Conservation (phyloP, 2,797 vertebrate species). For the Paedocypris micromegethes region DNA sequence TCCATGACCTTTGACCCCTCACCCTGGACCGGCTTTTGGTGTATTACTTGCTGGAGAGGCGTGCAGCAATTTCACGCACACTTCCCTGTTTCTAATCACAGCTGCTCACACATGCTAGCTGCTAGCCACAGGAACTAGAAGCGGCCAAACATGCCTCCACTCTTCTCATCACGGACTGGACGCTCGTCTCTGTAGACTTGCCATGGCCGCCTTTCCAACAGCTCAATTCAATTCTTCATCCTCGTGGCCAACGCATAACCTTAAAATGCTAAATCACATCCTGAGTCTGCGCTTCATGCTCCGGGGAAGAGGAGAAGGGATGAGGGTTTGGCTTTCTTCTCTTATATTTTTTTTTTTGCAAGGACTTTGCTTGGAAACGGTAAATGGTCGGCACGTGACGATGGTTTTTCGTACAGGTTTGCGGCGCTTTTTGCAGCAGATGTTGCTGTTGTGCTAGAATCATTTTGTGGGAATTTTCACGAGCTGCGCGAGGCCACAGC, state of each 20-base stretch:
- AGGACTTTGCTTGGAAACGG: no score
- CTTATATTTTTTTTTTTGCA: no score
- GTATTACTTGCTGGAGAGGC: slow-evolving; percentile 14
- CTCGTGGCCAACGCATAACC: slow-evolving; percentile 58
- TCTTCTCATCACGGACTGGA: slow-evolving; percentile 34
- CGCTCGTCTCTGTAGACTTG: slow-evolving; percentile 31
- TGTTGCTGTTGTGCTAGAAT: slow-evolving; percentile 66
- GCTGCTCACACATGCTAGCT: slow-evolving; percentile 2
- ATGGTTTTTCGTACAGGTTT: background rate
- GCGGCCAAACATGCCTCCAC: slow-evolving; percentile 38
- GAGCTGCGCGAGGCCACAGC: slow-evolving; percentile 63
- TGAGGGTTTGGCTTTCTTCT: background rate
- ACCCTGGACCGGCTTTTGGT: slow-evolving; percentile 35
- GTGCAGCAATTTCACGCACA: background rate
- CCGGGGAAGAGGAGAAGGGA: slow-evolving; percentile 36
- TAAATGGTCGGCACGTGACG: no score
- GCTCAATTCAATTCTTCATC: slow-evolving; percentile 61
- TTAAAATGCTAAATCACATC: slow-evolving; percentile 61
- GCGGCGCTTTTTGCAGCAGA: slow-evolving; percentile 49
- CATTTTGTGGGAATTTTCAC: slow-evolving; percentile 70
- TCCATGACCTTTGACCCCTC: slow-evolving; percentile 43
- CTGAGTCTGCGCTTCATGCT: slow-evolving; percentile 50
- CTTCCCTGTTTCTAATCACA: slow-evolving; percentile 40
- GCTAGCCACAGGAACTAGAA: slow-evolving; percentile 24
- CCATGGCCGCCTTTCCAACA: slow-evolving; percentile 39